Evolutionary conservation across 2,113 vertebrate genomes (phyloP).

Genomic region (Ctenomys sociabilis): DNA sequence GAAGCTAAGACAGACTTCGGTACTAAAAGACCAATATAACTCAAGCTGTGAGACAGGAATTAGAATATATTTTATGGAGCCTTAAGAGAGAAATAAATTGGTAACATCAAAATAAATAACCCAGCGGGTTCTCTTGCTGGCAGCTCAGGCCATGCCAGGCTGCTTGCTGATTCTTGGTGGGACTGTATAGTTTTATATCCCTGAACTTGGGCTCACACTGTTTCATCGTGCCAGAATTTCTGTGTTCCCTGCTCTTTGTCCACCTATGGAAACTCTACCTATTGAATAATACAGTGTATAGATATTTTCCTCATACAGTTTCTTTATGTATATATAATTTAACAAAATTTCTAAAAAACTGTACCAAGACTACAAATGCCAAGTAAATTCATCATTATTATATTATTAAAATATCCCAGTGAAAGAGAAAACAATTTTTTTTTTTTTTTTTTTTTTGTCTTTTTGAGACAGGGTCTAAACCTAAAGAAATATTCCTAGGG

Average conservation of each 20-base stretch:
- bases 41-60: not conserved
- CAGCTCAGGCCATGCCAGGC: not conserved
- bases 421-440: not conserved
- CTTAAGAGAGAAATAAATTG: not conserved
- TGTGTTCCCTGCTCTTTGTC: not conserved
- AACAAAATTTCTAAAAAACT: conserved; percentile 1
- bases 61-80: not conserved
- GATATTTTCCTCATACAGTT: not conserved
- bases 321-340: not conserved
- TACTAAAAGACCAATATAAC: not conserved
- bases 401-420: not conserved
- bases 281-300: not conserved
- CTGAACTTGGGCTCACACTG: not conserved
- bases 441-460: too few species aligned
- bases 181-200: not conserved
- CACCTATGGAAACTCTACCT: not conserved
- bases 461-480: too few species aligned
- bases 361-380: not conserved
- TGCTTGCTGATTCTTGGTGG: not conserved
- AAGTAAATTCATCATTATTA: conserved; percentile 35
- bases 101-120: conserved; percentile 31
- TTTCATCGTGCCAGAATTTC: not conserved
- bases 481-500: too few species aligned
- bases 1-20: not conserved
- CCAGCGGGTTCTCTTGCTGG: not conserved